Evolutionary conservation across 2,113 vertebrate genomes (phyloP), one percentile per base, ranked within the genome.

Genomic region (Cebidichthys violaceus): DNA sequence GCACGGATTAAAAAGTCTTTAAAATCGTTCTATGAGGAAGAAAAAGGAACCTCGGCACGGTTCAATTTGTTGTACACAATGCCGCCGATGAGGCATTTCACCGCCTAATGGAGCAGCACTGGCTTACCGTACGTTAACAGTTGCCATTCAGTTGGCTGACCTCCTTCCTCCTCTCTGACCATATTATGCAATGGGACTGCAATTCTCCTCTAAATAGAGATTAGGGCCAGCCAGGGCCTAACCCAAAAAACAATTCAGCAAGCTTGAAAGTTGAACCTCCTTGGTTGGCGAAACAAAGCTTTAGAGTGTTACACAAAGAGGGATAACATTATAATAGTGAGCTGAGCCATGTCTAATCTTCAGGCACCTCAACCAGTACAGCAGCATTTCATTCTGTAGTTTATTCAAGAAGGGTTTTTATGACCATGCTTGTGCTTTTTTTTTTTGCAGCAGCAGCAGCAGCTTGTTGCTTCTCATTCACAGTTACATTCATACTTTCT

Each of bases 121-220:
- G 37, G 20, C 69, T 59, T 57, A 47, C 3, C 1, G 4, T 45
- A 35, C 47, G 31, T 37, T 35, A 47, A 70, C 43, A 31, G 57
- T 13, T 77, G 37, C 14, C 47, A 18, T 74, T 81, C 4, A 20
- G 35, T 74, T 70, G 43, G 45, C 60, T 69, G 60, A 83, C 41
- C 70, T 75, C 52, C 17, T 65, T 2, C 22, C 41, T 43, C 18
- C 11, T 64, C 15, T 81, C 54, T 29, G 29, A 31, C 37, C 62
- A 57, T 37, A 41, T 88, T 86, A 82, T 55, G 72, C 83, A 92
- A 88, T 9, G 27, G 52, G 60, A 7, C n/a, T 39, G 4, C 61
- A 75, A 55, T 39, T 64, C 52, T 70, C 52, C 54, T 78, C 69
- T 73, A 24, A 82, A 54, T 22, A 41, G 61, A 83, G 86, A 85